These are phyloP conservation scores for Psettodes erumei DNA, from an alignment of 2,113 vertebrate genomes.

Conservation along the genomic window DNA sequence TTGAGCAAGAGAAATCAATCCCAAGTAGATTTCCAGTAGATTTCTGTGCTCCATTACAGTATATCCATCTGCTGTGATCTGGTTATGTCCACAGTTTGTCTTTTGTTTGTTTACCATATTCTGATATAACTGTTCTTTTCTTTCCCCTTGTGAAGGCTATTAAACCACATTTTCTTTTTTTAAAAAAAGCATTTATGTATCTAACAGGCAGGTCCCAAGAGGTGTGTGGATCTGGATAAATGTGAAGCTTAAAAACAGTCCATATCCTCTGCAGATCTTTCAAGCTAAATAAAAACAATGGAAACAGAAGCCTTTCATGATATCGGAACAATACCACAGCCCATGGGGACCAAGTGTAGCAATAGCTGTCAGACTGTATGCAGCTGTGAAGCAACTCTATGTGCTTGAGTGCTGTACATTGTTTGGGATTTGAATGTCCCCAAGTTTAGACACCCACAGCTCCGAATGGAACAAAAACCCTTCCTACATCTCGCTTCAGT, in stretches of 20 bases:
- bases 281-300: slow-evolving; percentile 41
- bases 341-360: slow-evolving; percentile 14
- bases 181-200: slow-evolving; percentile 23
- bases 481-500: background rate
- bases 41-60: background rate
- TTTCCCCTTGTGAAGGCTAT: background rate
- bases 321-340: slow-evolving; percentile 31
- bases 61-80: background rate
- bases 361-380: slow-evolving; percentile 26
- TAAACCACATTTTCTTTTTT: slow-evolving; percentile 9
- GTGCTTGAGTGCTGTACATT: slow-evolving; percentile 11
- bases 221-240: slow-evolving; percentile 21
- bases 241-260: slow-evolving; percentile 34
- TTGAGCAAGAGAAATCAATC: slow-evolving; percentile 2
- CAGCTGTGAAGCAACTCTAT: slow-evolving; percentile 30
- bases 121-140: background rate
- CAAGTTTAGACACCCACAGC: slow-evolving; percentile 30
- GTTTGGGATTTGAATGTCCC: slow-evolving; percentile 21
- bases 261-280: slow-evolving; percentile 38
- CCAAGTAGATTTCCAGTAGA: background rate
- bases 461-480: slow-evolving; percentile 36
- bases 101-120: slow-evolving; percentile 31
- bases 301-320: slow-evolving; percentile 31
- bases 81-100: background rate
- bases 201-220: slow-evolving; percentile 24